Evolutionary conservation across 2,888 invertebrate species (phyloP).

Genomic region (Ectropis crepuscularia): DNA sequence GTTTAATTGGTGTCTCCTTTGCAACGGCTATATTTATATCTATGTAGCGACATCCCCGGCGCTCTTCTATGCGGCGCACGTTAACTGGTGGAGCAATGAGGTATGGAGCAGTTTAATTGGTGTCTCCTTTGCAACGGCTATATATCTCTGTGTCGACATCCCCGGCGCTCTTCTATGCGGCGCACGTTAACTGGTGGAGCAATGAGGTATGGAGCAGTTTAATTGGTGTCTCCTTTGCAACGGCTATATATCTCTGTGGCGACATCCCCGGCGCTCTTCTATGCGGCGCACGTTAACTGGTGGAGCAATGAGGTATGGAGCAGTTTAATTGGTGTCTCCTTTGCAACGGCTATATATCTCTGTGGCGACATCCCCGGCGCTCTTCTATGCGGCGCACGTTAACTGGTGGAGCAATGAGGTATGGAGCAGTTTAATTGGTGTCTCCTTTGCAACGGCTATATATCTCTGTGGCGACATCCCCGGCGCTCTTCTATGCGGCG

Average conservation of each 20-base stretch:
- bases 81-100: no score
- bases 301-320: conserved; percentile 87
- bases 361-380: conserved; percentile 84
- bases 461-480: no score
- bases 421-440: no score
- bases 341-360: conserved; percentile 87
- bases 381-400: conserved; percentile 86
- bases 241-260: conserved; percentile 89
- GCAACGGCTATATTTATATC: conserved; percentile 88
- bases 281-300: conserved; percentile 89
- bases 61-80: no score
- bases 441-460: no score
- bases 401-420: conserved; percentile 91
- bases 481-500: conserved; percentile 80
- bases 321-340: conserved; percentile 79
- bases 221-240: conserved; percentile 86
- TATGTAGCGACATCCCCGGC: conserved; percentile 81
- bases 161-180: conserved; percentile 77
- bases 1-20: conserved; percentile 81
- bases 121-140: conserved; percentile 89
- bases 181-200: conserved; percentile 91
- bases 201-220: conserved; percentile 77
- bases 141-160: conserved; percentile 87
- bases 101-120: no score
- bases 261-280: conserved; percentile 69